phyloP scores from a whole-genome alignment of 2,113 vertebrate species.

The Sander vitreus region DNA sequence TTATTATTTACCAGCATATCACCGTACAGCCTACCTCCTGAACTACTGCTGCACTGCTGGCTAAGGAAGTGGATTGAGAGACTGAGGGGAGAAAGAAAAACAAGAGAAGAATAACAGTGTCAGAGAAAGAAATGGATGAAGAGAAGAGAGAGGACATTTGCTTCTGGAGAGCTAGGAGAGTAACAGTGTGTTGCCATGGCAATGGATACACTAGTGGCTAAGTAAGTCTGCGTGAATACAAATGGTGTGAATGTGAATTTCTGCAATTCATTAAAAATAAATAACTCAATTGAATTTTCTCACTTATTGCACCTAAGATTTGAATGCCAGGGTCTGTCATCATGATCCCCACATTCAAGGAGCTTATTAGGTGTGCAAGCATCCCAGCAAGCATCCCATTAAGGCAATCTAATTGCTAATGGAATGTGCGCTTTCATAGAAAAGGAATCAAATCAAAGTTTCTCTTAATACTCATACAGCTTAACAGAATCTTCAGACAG shows the following conservation, averaged over 20 bases:
- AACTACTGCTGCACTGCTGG: constrained; percentile 26
- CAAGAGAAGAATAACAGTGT: constrained; percentile 35
- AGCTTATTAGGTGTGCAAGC: constrained; percentile 28
- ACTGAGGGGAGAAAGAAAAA: constrained; percentile 9
- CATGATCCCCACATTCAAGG: constrained; percentile 36
- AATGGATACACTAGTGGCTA: constrained; percentile 60
- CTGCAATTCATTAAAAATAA: constrained; percentile 48
- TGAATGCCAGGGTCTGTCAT: constrained; percentile 48
- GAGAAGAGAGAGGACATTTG: constrained; percentile 39
- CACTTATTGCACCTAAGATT: constrained; percentile 40
- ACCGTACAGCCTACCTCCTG: constrained; percentile 1
- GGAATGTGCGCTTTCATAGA: constrained; percentile 51
- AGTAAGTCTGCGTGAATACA: constrained; percentile 51
- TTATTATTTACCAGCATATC: constrained; percentile 48
- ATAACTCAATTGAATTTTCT: constrained; percentile 43
- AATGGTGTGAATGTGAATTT: constrained; percentile 48
- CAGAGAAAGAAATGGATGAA: constrained; percentile 47
- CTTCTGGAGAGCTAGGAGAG: constrained; percentile 35
- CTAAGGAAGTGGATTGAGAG: constrained; percentile 4
- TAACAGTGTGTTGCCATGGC: constrained; percentile 73
- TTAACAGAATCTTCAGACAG: constrained; percentile 38
- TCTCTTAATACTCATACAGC: constrained; percentile 47
- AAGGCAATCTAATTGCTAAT: constrained; percentile 47
- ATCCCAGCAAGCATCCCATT: constrained; percentile 22
- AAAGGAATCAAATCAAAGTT: constrained; percentile 60